Conservation (phyloP, 2,888 invertebrate genomes). For the Ophion ellenae region DNA sequence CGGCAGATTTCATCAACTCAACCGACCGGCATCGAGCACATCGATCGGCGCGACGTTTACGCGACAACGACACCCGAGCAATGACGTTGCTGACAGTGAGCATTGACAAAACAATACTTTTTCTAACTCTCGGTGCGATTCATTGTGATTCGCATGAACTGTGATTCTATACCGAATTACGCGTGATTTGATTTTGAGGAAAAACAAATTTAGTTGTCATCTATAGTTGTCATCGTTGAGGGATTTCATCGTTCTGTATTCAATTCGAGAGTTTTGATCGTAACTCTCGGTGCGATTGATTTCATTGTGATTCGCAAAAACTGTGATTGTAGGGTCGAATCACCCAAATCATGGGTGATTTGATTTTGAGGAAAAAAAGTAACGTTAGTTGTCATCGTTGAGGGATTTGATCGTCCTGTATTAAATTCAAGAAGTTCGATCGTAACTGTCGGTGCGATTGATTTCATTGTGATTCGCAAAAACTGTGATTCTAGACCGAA, state of each 20-base stretch:
- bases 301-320: background rate
- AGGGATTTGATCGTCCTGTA: background rate
- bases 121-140: background rate
- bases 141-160: background rate
- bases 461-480: background rate
- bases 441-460: background rate
- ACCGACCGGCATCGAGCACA: constrained; percentile 71
- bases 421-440: too few relatives aligned
- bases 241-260: background rate
- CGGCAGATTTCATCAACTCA: constrained; percentile 78
- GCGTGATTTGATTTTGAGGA: background rate
- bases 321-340: background rate
- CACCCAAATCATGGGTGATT: background rate
- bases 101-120: constrained; percentile 58
- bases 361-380: background rate
- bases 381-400: background rate
- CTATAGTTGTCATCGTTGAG: background rate
- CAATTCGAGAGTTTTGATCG: too few relatives aligned
- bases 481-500: constrained; percentile 3
- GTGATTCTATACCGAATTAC: background rate
- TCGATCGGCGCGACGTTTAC: constrained; percentile 64
- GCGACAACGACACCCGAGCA: constrained; percentile 52
- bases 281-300: background rate
- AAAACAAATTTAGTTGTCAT: background rate
- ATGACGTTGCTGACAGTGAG: constrained; percentile 78